These are phyloP conservation scores for Sarcophaga bullata DNA, from an alignment of 1,140 invertebrate genomes.

Conservation along the genomic window DNA sequence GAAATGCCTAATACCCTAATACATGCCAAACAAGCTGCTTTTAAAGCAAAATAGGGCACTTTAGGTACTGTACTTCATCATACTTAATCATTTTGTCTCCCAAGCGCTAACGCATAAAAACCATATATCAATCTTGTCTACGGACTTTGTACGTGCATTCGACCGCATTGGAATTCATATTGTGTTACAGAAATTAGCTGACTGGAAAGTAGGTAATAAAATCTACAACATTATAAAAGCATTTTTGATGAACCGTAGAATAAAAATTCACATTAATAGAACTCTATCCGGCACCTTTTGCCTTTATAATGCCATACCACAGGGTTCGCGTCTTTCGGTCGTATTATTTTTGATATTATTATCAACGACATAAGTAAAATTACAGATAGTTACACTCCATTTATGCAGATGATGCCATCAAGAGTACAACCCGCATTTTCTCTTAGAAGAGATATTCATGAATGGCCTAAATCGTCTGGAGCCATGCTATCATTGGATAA, in stretches of 20 bases:
- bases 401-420: too few species aligned
- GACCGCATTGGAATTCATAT: constrained; percentile 42
- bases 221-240: constrained; percentile 40
- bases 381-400: too few species aligned
- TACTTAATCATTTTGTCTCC: too few species aligned
- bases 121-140: constrained; percentile 24
- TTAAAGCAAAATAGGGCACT: constrained; percentile 24
- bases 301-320: constrained; percentile 38
- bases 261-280: too few species aligned
- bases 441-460: neutral
- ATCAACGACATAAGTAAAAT: too few species aligned
- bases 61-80: too few species aligned
- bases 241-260: constrained; percentile 33
- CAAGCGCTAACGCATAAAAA: constrained; percentile 35
- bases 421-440: too few species aligned
- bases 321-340: constrained; percentile 32
- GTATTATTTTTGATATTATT: constrained; percentile 34
- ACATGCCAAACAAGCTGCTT: constrained; percentile 35
- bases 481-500: constrained; percentile 28
- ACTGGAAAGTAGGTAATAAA: constrained; percentile 42
- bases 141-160: constrained; percentile 39
- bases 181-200: neutral
- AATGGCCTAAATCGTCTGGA: constrained; percentile 7
- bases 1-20: constrained; percentile 18
- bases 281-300: too few species aligned